These are phyloP conservation scores for Agrotis puta DNA, from an alignment of 2,888 invertebrate genomes.

Conservation along the genomic window DNA sequence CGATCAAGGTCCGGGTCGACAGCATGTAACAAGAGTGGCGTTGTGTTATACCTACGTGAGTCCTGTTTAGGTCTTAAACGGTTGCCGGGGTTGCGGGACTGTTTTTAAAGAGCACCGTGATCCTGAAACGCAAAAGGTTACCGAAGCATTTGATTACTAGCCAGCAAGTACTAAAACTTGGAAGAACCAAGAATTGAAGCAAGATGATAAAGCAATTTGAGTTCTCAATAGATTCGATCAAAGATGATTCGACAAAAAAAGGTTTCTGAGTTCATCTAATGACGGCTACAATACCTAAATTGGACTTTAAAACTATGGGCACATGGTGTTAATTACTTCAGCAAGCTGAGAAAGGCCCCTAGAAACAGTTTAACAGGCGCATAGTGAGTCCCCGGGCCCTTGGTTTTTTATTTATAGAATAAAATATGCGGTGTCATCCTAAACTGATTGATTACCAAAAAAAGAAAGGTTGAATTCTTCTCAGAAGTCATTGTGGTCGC, in stretches of 20 bases:
- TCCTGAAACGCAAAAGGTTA: too few species aligned
- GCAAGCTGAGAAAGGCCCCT: neutral
- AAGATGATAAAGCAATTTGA: conserved; percentile 5
- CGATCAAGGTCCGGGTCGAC: too few species aligned
- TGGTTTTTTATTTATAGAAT: neutral
- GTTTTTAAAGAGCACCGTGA: too few species aligned
- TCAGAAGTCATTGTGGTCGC: too few species aligned
- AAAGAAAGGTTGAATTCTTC: neutral
- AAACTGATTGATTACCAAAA: conserved; percentile 2
- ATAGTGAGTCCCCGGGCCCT: neutral
- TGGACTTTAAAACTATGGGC: rapidly evolving
- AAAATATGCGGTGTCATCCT: conserved; percentile 6
- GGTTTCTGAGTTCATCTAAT: neutral
- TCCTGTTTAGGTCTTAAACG: too few species aligned
- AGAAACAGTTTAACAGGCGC: neutral
- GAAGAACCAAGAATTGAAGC: neutral
- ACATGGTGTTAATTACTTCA: neutral
- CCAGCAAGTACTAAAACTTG: neutral
- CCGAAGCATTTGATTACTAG: too few species aligned
- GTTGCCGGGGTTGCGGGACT: too few species aligned
- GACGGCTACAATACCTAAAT: neutral
- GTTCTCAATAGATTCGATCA: neutral
- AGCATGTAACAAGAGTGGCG: too few species aligned
- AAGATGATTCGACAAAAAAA: conserved; percentile 25
- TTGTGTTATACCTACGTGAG: too few species aligned